Conservation (phyloP, 1,140 invertebrate species). For the Frieseomelitta varia region DNA sequence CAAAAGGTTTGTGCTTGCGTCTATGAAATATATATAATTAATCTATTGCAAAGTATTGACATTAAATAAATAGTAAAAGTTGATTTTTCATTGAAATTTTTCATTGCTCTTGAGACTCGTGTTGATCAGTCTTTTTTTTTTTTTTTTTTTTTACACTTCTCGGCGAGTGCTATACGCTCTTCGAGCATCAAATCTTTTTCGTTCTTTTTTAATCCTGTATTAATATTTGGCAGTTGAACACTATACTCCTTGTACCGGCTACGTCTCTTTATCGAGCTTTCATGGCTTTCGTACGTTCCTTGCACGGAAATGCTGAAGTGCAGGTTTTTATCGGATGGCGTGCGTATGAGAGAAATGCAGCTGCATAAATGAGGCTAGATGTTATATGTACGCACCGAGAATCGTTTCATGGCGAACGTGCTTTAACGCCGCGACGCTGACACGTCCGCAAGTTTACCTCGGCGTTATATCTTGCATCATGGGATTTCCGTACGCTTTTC, state of each 20-base stretch:
- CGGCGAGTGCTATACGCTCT: too few relatives aligned
- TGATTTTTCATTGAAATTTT: too few relatives aligned
- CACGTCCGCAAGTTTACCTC: constrained; percentile 63
- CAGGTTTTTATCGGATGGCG: constrained; percentile 31
- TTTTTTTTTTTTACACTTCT: too few relatives aligned
- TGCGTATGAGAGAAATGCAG: constrained; percentile 42
- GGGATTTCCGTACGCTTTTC: constrained; percentile 58
- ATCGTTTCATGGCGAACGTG: constrained; percentile 60
- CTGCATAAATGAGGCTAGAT: constrained; percentile 62
- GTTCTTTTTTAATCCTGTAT: too few relatives aligned
- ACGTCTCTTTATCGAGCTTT: constrained; percentile 11
- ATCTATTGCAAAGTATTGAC: too few relatives aligned
- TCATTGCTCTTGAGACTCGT: too few relatives aligned
- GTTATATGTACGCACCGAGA: constrained; percentile 36
- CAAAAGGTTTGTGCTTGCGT: too few relatives aligned
- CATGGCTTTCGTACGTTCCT: not conserved
- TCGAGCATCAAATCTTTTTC: too few relatives aligned
- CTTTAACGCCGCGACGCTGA: constrained; percentile 61
- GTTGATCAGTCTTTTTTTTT: too few relatives aligned
- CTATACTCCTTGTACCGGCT: not conserved
- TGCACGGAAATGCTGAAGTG: not conserved
- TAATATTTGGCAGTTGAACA: not conserved
- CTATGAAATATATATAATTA: too few relatives aligned
- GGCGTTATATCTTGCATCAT: constrained; percentile 60
- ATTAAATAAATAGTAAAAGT: too few relatives aligned